Percentiles rank a stretch among this genome's conserved stretches.
These are phyloP conservation scores for Macrophya alboannulata DNA, from an alignment of 2,888 invertebrate species.

Conservation along the genomic window DNA sequence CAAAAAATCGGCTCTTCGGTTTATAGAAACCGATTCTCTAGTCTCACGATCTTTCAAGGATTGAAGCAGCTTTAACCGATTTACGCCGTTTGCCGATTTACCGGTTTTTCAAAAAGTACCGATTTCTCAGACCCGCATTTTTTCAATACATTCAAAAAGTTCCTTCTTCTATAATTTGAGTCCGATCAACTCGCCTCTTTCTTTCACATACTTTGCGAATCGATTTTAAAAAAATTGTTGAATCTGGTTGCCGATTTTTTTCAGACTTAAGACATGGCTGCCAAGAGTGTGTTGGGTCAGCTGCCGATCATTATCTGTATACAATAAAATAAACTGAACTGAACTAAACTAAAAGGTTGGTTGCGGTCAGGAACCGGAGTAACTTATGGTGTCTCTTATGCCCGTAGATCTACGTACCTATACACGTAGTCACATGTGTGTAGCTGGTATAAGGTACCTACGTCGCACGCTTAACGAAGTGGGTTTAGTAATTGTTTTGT, in stretches of 20 bases:
- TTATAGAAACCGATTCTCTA: too few relatives aligned
- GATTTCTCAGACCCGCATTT: neutral
- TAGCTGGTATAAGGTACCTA: neutral
- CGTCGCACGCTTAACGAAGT: conserved; percentile 67
- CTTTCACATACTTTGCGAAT: too few relatives aligned
- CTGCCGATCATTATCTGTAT: neutral
- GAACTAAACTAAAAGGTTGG: neutral
- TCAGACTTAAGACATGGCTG: too few relatives aligned
- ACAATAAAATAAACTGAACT: neutral
- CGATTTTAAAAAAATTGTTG: too few relatives aligned
- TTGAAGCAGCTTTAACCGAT: too few relatives aligned
- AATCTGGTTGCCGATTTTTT: too few relatives aligned
- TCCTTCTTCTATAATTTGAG: neutral
- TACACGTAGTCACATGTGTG: neutral
- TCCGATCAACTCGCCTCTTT: neutral
- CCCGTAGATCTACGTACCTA: neutral
- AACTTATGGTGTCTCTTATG: conserved; percentile 61
- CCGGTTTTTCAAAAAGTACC: neutral
- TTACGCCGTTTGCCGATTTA: neutral
- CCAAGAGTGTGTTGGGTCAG: neutral
- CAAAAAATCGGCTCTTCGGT: too few relatives aligned
- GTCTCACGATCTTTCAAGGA: neutral
- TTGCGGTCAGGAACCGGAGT: conserved; percentile 24
- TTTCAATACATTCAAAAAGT: neutral
- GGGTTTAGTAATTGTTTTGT: conserved; percentile 72